These are phyloP conservation scores for Alligator sinensis DNA, from an alignment of 2,113 vertebrate species.

Conservation along the genomic window DNA sequence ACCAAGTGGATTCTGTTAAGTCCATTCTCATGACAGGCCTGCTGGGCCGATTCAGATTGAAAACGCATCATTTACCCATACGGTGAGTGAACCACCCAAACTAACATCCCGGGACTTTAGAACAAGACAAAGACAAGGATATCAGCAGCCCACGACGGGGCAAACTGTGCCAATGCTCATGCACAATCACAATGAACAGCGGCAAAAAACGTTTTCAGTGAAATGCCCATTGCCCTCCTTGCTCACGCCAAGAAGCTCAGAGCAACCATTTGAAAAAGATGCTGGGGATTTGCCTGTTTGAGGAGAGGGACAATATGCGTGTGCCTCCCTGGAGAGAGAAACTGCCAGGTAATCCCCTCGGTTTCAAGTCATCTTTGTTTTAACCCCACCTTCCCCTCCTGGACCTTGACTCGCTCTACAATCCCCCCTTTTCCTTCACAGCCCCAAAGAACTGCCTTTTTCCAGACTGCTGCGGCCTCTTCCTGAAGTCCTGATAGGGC, in stretches of 20 bases:
- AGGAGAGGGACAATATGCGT: background rate
- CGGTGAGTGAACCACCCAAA: background rate
- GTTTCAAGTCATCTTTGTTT: background rate
- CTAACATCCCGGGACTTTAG: background rate
- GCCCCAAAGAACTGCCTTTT: too few relatives aligned
- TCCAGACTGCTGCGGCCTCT: too few relatives aligned
- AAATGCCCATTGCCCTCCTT: background rate
- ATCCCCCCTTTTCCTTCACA: too few relatives aligned
- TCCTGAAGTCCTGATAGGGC: background rate
- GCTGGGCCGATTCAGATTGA: background rate
- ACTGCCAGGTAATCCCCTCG: background rate
- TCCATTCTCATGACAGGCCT: background rate
- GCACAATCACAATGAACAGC: too few relatives aligned
- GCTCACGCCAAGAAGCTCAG: background rate
- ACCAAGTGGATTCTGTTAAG: background rate
- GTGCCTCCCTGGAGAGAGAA: background rate
- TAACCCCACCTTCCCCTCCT: background rate
- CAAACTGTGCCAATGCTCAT: background rate
- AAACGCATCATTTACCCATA: background rate
- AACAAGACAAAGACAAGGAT: background rate
- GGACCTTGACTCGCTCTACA: background rate
- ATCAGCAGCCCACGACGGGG: background rate
- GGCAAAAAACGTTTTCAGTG: background rate
- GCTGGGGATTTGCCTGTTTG: background rate
- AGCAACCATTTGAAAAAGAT: background rate